A percentile compares a stretch with the other conserved stretches of the same genome.
Evolutionary conservation across 2,113 vertebrate genomes (phyloP).

Genomic region (Tragelaphus buxtoni): DNA sequence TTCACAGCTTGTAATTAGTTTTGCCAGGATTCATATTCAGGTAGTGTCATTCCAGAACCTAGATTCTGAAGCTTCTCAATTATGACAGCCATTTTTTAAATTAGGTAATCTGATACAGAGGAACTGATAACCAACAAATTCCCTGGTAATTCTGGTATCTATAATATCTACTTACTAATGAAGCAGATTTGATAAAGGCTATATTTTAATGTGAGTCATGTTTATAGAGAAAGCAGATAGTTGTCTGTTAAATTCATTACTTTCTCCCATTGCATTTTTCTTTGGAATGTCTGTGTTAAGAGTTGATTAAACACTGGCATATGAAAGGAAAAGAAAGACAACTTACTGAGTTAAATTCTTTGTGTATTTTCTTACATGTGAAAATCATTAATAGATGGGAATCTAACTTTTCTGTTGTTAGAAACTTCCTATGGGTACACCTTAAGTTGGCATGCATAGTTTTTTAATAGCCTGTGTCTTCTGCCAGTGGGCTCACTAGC

Average conservation of each 20-base stretch:
- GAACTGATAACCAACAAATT: not conserved
- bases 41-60: not conserved
- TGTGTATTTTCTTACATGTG: not conserved
- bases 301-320: not conserved
- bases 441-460: not conserved
- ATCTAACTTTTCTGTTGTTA: not conserved
- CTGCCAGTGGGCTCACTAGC: not conserved
- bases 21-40: not conserved
- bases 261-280: constrained; percentile 16
- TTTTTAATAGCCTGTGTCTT: not conserved
- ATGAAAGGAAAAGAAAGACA: constrained; percentile 6
- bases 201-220: constrained; percentile 29
- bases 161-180: not conserved
- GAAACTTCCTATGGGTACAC: not conserved
- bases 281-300: not conserved
- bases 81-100: not conserved
- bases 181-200: not conserved
- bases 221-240: not conserved
- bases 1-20: constrained; percentile 1
- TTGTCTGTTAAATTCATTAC: constrained; percentile 6
- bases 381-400: not conserved
- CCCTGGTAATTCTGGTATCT: not conserved
- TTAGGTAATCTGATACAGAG: not conserved
- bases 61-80: not conserved
- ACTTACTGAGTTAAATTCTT: not conserved